A percentile compares a stretch with the other conserved stretches of the same genome.
Conservation (phyloP, 2,113 vertebrate genomes). For the Aleadryas rufinucha region DNA sequence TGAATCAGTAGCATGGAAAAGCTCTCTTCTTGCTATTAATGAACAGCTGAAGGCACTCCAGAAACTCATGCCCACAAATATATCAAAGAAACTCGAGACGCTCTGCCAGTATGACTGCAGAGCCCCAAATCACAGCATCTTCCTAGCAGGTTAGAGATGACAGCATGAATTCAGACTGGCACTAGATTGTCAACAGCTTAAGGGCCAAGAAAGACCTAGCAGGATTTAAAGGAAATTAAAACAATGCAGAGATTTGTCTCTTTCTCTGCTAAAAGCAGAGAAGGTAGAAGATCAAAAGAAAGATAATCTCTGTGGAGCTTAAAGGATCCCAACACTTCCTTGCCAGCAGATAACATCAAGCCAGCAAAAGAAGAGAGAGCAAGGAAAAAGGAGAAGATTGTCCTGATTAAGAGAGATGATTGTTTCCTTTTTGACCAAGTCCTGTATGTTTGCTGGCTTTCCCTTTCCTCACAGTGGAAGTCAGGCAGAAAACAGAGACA, state of each 20-base stretch:
- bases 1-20: not conserved
- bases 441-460: not conserved
- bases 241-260: not conserved
- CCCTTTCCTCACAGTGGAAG: not conserved
- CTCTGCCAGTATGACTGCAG: not conserved
- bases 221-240: not conserved
- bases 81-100: not conserved
- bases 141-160: not conserved
- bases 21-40: not conserved
- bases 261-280: not conserved
- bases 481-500: not conserved
- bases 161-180: not conserved
- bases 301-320: not conserved
- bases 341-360: not conserved
- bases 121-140: not conserved
- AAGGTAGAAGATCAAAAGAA: not conserved
- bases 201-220: not conserved
- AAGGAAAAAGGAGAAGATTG: not conserved
- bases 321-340: not conserved
- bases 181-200: not conserved
- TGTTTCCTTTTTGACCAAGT: not conserved
- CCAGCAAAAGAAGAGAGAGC: not conserved
- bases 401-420: not conserved
- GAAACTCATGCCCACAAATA: not conserved
- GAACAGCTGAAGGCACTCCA: constrained; percentile 28